Evolutionary conservation across 2,797 vertebrate genomes (phyloP).

Genomic region (Fringilla coelebs): DNA sequence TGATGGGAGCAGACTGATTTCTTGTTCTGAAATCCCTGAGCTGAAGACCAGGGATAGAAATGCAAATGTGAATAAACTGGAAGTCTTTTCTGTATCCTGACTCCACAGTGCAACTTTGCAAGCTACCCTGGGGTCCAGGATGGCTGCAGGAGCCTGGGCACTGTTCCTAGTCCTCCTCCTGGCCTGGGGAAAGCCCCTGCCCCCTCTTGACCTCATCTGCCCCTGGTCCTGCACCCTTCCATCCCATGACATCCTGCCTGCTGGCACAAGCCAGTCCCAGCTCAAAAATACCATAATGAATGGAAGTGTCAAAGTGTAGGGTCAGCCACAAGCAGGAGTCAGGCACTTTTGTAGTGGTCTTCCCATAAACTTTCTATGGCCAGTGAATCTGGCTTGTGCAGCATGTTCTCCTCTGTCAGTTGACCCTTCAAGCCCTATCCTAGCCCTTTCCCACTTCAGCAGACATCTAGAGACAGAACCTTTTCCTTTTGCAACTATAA

Average conservation of each 20-base stretch:
- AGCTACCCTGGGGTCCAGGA: accelerated
- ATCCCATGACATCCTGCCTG: not conserved
- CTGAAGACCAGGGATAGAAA: not conserved
- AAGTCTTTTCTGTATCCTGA: not conserved
- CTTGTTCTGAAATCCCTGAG: not conserved
- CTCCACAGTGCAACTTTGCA: not conserved
- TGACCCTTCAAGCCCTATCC: not conserved
- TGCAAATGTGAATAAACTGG: not conserved
- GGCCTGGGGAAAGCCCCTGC: not conserved
- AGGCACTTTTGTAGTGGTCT: not conserved
- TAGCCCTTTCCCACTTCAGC: not conserved
- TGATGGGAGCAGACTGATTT: accelerated
- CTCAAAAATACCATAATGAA: not conserved
- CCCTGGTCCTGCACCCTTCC: accelerated
- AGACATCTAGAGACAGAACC: not conserved
- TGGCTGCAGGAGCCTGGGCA: not conserved
- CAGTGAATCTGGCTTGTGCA: not conserved
- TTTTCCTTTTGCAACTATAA: not conserved
- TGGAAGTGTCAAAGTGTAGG: not conserved
- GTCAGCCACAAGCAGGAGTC: not conserved
- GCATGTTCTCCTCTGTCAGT: not conserved
- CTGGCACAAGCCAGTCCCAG: not conserved
- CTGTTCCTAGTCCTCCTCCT: not conserved
- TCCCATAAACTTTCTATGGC: not conserved
- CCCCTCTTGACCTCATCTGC: not conserved